Conservation (phyloP, 2,888 invertebrate genomes). For the Galerucella calmariensis region DNA sequence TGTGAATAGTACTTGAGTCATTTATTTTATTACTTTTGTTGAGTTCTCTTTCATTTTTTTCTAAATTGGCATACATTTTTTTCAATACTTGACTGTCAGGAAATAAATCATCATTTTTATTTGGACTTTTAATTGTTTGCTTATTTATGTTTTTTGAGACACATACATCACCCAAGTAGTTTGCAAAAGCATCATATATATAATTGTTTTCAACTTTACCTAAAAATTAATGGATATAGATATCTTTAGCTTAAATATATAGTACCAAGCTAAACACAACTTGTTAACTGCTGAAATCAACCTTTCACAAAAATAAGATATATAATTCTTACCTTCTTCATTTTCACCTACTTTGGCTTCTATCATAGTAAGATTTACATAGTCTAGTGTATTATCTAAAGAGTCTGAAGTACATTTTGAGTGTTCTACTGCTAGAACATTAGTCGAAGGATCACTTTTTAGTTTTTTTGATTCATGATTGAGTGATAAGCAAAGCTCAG, state of each 20-base stretch:
- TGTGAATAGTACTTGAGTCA: not conserved
- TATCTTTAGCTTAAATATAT: no score
- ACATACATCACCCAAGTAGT: slow-evolving; percentile 42
- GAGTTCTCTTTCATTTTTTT: slow-evolving; percentile 22
- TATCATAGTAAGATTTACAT: slow-evolving; percentile 14
- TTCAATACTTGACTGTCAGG: slow-evolving; percentile 55
- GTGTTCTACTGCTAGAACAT: not conserved
- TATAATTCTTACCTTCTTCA: not conserved
- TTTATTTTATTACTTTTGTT: slow-evolving; percentile 14
- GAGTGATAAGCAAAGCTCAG: not conserved
- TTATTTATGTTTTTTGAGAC: slow-evolving; percentile 13
- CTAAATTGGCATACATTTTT: slow-evolving; percentile 49
- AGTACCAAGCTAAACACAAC: no score
- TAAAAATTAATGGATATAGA: not conserved
- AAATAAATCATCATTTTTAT: slow-evolving; percentile 26
- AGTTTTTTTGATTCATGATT: not conserved
- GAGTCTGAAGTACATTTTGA: slow-evolving; percentile 40
- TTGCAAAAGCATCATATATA: slow-evolving; percentile 51
- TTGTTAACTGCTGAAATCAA: no score
- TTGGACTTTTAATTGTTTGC: slow-evolving; percentile 28
- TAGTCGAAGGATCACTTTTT: not conserved
- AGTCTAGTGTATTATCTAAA: slow-evolving; percentile 25
- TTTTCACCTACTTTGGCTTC: slow-evolving; percentile 5
- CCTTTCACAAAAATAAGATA: no score
- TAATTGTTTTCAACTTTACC: slow-evolving; percentile 18